Evolutionary conservation across 2,797 vertebrate genomes (phyloP).

Genomic region (Oreochromis mossambicus): DNA sequence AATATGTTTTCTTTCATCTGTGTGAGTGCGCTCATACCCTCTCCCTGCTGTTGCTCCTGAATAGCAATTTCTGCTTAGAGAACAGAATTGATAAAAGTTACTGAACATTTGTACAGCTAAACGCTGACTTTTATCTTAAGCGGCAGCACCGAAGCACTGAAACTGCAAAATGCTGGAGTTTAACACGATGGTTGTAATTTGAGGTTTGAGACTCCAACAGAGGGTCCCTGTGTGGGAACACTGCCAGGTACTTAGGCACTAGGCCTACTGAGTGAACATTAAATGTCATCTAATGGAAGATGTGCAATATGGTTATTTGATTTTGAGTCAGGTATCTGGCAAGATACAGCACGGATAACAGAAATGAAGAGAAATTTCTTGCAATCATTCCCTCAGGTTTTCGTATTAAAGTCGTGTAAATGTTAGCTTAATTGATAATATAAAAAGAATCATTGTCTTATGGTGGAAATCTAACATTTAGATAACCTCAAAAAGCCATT

Average conservation of each 20-base stretch:
- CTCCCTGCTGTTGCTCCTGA: constrained; percentile 22
- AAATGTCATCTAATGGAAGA: constrained; percentile 49
- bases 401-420: background rate
- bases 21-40: constrained; percentile 6
- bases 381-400: constrained; percentile 6
- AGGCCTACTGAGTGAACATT: constrained; percentile 39
- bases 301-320: constrained; percentile 46
- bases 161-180: constrained; percentile 21
- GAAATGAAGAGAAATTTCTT: constrained; percentile 1
- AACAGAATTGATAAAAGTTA: constrained; percentile 49
- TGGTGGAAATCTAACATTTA: constrained; percentile 4
- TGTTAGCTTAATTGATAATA: constrained; percentile 7
- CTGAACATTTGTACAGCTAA: constrained; percentile 43
- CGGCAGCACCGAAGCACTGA: constrained; percentile 20
- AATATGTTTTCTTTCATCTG: constrained; percentile 30
- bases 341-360: background rate
- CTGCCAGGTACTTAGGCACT: constrained; percentile 42
- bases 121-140: constrained; percentile 36
- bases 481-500: background rate
- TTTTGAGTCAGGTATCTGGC: constrained; percentile 34
- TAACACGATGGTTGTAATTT: constrained; percentile 19
- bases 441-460: background rate
- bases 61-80: constrained; percentile 47
- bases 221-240: constrained; percentile 27
- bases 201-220: constrained; percentile 36